These are phyloP conservation scores for Aspidoscelis tigris DNA, from an alignment of 2,113 vertebrate species.

Conservation along the genomic window DNA sequence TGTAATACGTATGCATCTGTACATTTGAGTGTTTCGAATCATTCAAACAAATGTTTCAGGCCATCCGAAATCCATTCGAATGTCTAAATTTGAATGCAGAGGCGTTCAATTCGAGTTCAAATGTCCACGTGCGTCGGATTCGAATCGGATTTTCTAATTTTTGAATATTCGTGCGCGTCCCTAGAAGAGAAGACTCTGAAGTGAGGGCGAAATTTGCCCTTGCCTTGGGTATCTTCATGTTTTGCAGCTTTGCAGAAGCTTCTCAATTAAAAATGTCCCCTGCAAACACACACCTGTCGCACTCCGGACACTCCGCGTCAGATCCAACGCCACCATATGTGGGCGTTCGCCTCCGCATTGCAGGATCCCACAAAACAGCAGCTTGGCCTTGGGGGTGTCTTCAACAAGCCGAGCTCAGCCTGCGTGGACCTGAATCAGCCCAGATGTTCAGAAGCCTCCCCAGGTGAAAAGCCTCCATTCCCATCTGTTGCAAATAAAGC, in stretches of 20 bases:
- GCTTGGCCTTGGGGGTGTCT: background rate
- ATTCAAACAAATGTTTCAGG: too few relatives aligned
- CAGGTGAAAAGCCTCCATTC: constrained; percentile 14
- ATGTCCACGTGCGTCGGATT: too few relatives aligned
- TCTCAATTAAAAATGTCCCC: background rate
- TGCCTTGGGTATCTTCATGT: too few relatives aligned
- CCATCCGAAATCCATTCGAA: too few relatives aligned
- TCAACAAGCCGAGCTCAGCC: background rate
- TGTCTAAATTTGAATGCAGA: too few relatives aligned
- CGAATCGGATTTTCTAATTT: too few relatives aligned
- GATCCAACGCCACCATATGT: background rate
- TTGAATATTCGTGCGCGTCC: too few relatives aligned
- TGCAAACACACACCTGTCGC: background rate
- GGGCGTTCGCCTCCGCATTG: background rate
- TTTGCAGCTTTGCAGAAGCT: background rate
- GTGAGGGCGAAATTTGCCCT: background rate
- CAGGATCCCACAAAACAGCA: background rate
- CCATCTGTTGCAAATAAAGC: background rate
- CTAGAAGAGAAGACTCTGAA: background rate
- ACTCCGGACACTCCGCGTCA: background rate
- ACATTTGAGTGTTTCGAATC: too few relatives aligned
- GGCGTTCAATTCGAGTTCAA: too few relatives aligned
- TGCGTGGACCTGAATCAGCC: background rate
- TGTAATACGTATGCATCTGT: too few relatives aligned
- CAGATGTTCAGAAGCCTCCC: background rate